Evolutionary conservation across 2,797 vertebrate genomes (phyloP).

Genomic region (Pseudomugil gertrudae): DNA sequence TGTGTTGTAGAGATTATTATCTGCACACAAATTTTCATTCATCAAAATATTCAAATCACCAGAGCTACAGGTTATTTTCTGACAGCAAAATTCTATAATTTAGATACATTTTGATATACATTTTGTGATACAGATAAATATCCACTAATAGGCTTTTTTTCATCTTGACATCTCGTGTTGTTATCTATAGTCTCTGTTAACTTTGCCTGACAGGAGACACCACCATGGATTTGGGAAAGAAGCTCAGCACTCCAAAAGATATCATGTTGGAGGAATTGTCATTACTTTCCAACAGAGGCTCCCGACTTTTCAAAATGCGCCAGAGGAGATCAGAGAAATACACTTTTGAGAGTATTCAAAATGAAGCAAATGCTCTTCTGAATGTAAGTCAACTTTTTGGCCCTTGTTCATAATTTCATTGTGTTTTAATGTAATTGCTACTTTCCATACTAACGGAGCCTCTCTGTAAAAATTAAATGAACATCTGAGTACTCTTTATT

Average conservation of each 20-base stretch:
- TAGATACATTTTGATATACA: background rate
- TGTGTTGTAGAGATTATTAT: background rate
- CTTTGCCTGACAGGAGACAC: conserved; percentile 66
- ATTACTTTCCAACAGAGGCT: conserved; percentile 91
- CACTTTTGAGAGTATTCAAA: conserved; percentile 96
- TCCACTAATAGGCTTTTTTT: too few relatives aligned
- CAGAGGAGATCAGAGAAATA: conserved; percentile 98
- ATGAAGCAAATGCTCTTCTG: conserved; percentile 86
- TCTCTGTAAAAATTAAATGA: background rate
- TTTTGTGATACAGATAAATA: too few relatives aligned
- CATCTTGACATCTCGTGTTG: background rate
- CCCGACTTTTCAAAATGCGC: conserved; percentile 95
- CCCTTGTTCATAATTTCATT: background rate
- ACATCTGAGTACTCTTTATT: background rate
- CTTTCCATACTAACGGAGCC: background rate
- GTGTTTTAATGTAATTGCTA: background rate
- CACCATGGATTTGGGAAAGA: conserved; percentile 94
- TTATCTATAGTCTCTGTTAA: background rate
- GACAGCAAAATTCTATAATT: background rate
- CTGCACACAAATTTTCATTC: background rate
- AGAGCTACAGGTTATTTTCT: background rate
- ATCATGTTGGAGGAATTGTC: conserved; percentile 98
- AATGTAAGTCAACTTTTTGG: conserved; percentile 82
- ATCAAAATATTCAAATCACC: background rate
- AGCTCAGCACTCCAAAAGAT: conserved; percentile 93